A percentile compares a stretch with the other conserved stretches of the same genome.
Evolutionary conservation across 64 coral and sea anemone species (phyloP).

Genomic region (Pachyseris speciosa): DNA sequence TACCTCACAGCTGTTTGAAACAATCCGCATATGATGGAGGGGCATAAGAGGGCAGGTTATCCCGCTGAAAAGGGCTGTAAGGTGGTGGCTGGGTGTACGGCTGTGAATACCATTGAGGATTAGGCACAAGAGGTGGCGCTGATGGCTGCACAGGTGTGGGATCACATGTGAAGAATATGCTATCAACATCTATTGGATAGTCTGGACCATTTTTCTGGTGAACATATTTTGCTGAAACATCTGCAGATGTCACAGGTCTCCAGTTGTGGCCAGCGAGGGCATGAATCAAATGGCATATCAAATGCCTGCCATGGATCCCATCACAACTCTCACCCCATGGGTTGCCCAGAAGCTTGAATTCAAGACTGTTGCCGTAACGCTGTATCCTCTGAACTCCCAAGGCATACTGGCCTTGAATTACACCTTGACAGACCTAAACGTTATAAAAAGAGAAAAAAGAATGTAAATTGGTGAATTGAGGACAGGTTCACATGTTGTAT

Average conservation of each 20-base stretch:
- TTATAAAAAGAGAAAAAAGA: no score
- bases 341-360: slow-evolving; percentile 83
- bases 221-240: slow-evolving; percentile 92
- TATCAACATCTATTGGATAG: slow-evolving; percentile 94
- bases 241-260: slow-evolving; percentile 63
- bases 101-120: not conserved
- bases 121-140: not conserved
- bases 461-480: no score
- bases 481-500: no score
- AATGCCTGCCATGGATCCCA: slow-evolving; percentile 71
- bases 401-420: no score
- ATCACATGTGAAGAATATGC: slow-evolving; percentile 83
- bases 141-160: not conserved
- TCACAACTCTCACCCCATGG: slow-evolving; percentile 73
- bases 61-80: slow-evolving; percentile 26
- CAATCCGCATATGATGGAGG: not conserved
- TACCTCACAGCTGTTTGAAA: not conserved
- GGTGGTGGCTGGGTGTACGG: not conserved
- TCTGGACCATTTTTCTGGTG: slow-evolving; percentile 71
- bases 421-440: no score
- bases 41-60: not conserved
- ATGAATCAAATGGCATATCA: slow-evolving; percentile 78
- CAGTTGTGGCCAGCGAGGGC: slow-evolving; percentile 61
- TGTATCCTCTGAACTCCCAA: no score
- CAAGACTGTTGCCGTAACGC: no score